phyloP scores from a whole-genome alignment of 1,140 invertebrate genomes.

The Zaprionus ghesquierei region DNA sequence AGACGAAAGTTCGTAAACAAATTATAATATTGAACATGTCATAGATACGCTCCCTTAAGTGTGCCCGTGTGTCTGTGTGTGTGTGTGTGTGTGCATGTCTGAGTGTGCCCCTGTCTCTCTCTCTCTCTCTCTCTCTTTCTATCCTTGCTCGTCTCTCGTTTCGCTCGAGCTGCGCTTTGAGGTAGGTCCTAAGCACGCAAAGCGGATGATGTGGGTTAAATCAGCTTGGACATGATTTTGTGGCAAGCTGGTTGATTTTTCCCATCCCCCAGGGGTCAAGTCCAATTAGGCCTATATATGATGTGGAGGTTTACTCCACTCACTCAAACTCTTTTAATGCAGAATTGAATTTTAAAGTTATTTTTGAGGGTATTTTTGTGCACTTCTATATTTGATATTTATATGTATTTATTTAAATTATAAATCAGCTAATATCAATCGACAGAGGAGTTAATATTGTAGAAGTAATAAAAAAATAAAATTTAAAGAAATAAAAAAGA shows the following conservation, averaged over 20 bases:
- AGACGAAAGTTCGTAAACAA: constrained; percentile 76
- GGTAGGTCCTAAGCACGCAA: constrained; percentile 37
- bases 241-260: constrained; percentile 11
- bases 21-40: constrained; percentile 81
- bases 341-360: background rate
- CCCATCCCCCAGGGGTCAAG: background rate
- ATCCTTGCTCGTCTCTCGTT: background rate
- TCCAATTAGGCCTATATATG: constrained; percentile 18
- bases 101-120: background rate
- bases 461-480: no score
- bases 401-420: no score
- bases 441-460: no score
- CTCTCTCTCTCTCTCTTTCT: background rate
- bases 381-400: no score
- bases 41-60: constrained; percentile 64
- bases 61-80: background rate
- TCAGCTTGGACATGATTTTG: constrained; percentile 45
- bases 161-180: constrained; percentile 27
- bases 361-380: no score
- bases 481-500: no score
- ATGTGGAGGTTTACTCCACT: background rate
- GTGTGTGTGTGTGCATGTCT: background rate
- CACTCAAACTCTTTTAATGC: background rate
- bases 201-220: constrained; percentile 45
- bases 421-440: no score